Evolutionary conservation across 2,113 vertebrate genomes (phyloP).

Genomic region (Grammomys dolichurus): DNA sequence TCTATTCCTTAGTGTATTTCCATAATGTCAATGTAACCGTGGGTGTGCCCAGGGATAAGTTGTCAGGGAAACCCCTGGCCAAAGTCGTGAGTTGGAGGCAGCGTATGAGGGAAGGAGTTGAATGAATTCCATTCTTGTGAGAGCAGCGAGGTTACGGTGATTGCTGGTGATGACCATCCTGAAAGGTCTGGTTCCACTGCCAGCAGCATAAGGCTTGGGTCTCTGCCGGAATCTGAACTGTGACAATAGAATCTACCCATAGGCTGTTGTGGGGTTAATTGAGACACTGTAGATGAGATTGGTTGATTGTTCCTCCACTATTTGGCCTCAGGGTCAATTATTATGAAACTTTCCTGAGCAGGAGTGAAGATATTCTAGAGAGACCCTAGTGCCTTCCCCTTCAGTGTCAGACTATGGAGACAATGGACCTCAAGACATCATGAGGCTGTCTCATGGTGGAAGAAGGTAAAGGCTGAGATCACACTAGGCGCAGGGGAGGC

Average conservation of each 20-base stretch:
- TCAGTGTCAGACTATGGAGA: background rate
- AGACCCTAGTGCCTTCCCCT: background rate
- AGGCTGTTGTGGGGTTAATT: background rate
- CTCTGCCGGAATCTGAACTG: background rate
- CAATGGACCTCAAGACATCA: too few species aligned
- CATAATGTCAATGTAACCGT: background rate
- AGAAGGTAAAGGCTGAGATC: too few species aligned
- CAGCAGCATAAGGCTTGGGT: background rate
- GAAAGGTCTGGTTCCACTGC: background rate
- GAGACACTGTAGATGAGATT: background rate
- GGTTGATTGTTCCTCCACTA: background rate
- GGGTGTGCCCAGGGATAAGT: background rate
- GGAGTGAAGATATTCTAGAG: background rate
- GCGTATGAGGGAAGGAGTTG: background rate
- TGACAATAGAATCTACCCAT: background rate
- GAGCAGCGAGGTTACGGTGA: background rate
- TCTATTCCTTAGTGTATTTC: background rate
- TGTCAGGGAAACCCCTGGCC: constrained; percentile 2
- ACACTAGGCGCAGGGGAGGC: background rate
- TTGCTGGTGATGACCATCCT: background rate
- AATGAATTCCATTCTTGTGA: background rate
- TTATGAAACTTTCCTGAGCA: background rate
- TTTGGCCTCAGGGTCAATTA: background rate
- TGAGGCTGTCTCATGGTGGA: background rate
- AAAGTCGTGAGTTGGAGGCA: background rate